Conservation (phyloP, 2,113 vertebrate species). For the Mustela lutreola region DNA sequence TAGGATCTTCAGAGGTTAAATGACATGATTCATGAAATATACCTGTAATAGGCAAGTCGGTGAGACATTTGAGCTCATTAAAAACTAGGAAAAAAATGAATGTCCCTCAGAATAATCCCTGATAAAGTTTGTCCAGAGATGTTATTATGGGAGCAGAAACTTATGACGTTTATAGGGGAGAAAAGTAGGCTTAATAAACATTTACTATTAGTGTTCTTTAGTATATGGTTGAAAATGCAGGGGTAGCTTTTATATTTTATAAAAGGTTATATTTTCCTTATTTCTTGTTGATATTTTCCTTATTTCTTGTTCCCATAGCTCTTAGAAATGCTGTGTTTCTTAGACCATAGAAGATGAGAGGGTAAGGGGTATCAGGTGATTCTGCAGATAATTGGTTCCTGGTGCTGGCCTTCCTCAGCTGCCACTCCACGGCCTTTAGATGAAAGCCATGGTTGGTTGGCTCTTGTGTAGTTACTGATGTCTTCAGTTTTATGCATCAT, state of each 20-base stretch:
- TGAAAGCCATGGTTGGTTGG: neutral
- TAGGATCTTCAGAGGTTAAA: neutral
- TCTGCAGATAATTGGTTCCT: neutral
- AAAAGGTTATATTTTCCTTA: neutral
- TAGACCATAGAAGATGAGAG: neutral
- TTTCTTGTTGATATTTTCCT: conserved; percentile 20
- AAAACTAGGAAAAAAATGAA: neutral
- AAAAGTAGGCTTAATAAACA: conserved; percentile 10
- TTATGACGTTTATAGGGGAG: neutral
- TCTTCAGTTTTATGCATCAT: neutral
- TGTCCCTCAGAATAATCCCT: neutral
- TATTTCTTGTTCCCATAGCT: neutral
- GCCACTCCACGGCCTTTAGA: neutral
- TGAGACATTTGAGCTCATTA: conserved; percentile 27
- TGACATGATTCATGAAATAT: conserved; percentile 10
- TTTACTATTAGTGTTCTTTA: neutral
- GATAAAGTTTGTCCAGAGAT: conserved; percentile 52
- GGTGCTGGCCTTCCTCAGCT: neutral
- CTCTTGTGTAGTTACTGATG: neutral
- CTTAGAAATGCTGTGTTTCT: neutral
- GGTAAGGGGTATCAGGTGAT: neutral
- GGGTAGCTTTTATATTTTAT: neutral
- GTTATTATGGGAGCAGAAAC: neutral
- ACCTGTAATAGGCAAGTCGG: neutral
- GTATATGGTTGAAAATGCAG: neutral